Conservation (phyloP, 2,888 invertebrate species). For the Amphimallon solstitiale region DNA sequence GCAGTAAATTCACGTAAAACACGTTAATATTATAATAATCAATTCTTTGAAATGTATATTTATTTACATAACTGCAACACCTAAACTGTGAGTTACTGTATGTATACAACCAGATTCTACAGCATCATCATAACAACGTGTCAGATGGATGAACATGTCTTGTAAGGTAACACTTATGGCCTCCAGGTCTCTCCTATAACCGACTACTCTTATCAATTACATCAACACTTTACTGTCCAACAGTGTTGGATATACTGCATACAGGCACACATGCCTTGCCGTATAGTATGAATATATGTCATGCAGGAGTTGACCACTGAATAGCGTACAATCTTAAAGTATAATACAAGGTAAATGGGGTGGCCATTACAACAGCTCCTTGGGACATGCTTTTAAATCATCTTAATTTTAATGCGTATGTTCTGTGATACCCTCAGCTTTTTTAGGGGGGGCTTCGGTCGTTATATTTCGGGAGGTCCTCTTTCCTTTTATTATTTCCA, state of each 20-base stretch:
- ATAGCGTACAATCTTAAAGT: not conserved
- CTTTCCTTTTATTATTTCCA: slow-evolving; percentile 15
- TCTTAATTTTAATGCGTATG: slow-evolving; percentile 21
- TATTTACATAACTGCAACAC: no score
- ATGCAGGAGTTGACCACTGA: not conserved
- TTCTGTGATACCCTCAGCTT: not conserved
- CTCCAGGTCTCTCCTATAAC: slow-evolving; percentile 41
- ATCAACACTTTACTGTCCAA: slow-evolving; percentile 43
- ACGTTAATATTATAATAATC: no score
- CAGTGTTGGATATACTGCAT: no score
- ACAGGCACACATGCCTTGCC: not conserved
- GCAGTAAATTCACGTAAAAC: no score
- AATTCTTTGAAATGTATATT: no score
- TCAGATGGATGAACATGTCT: slow-evolving; percentile 45
- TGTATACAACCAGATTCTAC: not conserved
- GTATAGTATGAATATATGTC: not conserved
- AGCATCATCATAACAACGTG: slow-evolving; percentile 25
- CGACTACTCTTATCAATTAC: slow-evolving; percentile 45
- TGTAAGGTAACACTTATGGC: slow-evolving; percentile 46
- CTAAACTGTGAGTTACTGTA: no score
- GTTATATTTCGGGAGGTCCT: slow-evolving; percentile 15
- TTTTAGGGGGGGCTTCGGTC: not conserved
- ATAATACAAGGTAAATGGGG: slow-evolving; percentile 15
- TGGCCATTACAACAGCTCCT: slow-evolving; percentile 25
- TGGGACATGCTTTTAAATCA: slow-evolving; percentile 22